Conservation (phyloP, 2,797 vertebrate genomes). For the Chiloscyllium punctatum region DNA sequence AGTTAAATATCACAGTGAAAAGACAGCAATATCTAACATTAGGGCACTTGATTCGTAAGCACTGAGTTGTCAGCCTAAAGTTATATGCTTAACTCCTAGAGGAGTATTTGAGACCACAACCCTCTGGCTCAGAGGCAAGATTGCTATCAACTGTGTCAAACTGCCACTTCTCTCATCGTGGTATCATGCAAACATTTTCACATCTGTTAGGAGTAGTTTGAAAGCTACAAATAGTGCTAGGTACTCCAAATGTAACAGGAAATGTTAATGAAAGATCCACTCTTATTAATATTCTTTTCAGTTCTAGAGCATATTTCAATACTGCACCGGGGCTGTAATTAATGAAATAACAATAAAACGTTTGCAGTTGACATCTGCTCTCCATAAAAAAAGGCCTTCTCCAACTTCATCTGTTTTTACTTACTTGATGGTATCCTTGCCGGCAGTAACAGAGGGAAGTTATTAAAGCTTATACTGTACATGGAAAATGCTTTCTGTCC, state of each 20-base stretch:
- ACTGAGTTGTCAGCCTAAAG: not conserved
- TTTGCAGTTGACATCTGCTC: not conserved
- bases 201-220: not conserved
- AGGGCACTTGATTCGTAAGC: not conserved
- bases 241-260: not conserved
- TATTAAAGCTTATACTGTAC: conserved; percentile 26
- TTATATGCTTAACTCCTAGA: not conserved
- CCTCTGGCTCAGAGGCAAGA: not conserved
- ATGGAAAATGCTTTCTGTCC: conserved; percentile 30
- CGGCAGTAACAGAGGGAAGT: conserved; percentile 23
- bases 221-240: not conserved
- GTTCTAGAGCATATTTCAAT: not conserved
- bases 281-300: conserved; percentile 1
- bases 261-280: not conserved
- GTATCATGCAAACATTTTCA: not conserved
- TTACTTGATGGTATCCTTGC: conserved; percentile 23
- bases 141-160: not conserved
- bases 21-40: not conserved
- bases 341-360: not conserved
- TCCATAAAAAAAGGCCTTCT: conserved; percentile 11
- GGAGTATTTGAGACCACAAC: not conserved
- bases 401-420: conserved; percentile 21
- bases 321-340: conserved; percentile 1
- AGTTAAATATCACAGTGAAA: not conserved
- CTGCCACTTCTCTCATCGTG: not conserved